These are phyloP conservation scores for Lophius americanus DNA, from an alignment of 2,797 vertebrate genomes.

Conservation along the genomic window DNA sequence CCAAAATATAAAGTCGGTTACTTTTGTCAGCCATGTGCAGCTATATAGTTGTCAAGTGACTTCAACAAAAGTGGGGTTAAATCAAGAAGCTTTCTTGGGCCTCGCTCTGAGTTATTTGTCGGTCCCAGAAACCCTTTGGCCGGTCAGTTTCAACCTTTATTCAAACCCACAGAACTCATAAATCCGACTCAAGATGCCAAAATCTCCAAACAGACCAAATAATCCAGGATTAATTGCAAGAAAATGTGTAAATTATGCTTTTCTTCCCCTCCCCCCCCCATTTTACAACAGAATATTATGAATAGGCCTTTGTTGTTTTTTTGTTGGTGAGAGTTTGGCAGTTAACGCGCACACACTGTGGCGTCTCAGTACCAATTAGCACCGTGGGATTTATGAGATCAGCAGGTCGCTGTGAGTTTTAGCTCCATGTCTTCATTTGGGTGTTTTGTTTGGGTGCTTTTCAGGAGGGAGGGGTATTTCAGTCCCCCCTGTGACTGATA, in stretches of 20 bases:
- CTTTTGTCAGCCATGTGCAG: constrained; percentile 22
- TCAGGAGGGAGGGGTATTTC: constrained; percentile 55
- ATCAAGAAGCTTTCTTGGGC: constrained; percentile 12
- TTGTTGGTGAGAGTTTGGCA: too few relatives aligned
- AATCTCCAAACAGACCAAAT: constrained; percentile 38
- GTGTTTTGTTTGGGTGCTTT: constrained; percentile 66
- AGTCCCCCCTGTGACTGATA: constrained; percentile 63
- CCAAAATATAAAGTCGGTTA: constrained; percentile 9
- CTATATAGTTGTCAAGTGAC: constrained; percentile 22
- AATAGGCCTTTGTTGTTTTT: too few relatives aligned
- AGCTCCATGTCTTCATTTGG: constrained; percentile 56
- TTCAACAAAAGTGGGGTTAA: constrained; percentile 27
- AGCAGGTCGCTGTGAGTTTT: constrained; percentile 48
- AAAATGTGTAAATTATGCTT: constrained; percentile 3
- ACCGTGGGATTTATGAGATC: constrained; percentile 42
- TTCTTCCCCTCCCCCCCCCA: background rate
- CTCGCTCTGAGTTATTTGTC: constrained; percentile 16
- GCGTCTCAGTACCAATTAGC: constrained; percentile 32
- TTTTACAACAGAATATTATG: background rate
- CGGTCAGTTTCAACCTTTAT: constrained; percentile 9
- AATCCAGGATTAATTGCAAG: constrained; percentile 11
- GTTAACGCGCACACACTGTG: background rate
- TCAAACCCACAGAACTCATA: constrained; percentile 41
- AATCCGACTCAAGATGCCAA: constrained; percentile 25
- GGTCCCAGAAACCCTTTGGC: constrained; percentile 35